Percentiles rank a stretch among this genome's conserved stretches.
Evolutionary conservation across 2,113 vertebrate genomes (phyloP).

Genomic region (Brachypodius melanocephalos): DNA sequence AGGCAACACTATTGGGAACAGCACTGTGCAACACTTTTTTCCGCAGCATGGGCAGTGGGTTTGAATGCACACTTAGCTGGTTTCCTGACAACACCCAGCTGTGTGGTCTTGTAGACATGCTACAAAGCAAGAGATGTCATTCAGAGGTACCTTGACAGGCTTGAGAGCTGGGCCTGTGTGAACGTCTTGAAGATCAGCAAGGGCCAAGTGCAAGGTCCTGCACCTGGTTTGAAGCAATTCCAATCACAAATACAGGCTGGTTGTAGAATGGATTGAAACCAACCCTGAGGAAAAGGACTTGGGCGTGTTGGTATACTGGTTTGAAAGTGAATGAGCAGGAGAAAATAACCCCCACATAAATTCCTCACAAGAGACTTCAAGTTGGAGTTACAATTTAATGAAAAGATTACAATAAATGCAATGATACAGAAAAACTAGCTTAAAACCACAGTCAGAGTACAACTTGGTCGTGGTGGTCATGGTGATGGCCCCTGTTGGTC

Average conservation of each 20-base stretch:
- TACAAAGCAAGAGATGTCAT: background rate
- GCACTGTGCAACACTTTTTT: background rate
- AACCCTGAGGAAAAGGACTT: background rate
- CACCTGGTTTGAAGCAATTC: background rate
- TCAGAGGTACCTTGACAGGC: too few relatives aligned
- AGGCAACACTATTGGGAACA: background rate
- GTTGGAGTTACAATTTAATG: background rate
- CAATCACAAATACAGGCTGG: background rate
- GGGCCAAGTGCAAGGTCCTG: background rate
- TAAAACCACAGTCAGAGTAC: background rate
- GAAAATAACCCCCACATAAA: background rate
- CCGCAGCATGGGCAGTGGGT: background rate
- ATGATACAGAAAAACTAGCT: background rate
- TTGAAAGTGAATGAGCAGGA: fast-evolving
- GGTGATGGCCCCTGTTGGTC: background rate
- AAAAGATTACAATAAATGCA: background rate
- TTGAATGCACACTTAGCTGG: background rate
- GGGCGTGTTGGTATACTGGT: background rate
- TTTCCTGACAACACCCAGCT: background rate
- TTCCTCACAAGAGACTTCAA: background rate
- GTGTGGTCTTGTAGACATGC: background rate
- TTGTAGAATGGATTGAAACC: background rate
- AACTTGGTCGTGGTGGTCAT: too few relatives aligned
- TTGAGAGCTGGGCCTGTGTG: background rate
- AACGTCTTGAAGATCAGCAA: background rate